Conservation (phyloP, 2,113 vertebrate genomes). For the Megatriorchis doriae region DNA sequence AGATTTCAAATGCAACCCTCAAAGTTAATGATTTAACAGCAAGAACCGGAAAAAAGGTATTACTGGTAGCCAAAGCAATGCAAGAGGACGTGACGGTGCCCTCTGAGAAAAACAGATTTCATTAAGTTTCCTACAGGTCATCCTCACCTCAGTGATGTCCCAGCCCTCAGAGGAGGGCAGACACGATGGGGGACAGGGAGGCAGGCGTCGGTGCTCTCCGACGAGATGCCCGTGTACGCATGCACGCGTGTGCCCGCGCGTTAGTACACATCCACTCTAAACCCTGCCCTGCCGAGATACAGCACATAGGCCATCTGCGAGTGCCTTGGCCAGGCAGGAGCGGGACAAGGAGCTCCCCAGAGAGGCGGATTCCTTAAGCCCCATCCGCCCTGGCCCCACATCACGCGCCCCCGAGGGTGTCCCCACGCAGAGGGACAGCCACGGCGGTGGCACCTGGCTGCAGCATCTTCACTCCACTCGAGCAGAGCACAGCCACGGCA, state of each 20-base stretch:
- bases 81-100: no score
- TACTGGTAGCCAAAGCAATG: neutral
- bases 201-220: neutral
- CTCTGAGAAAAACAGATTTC: neutral
- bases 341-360: neutral
- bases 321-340: neutral
- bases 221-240: fast-evolving
- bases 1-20: neutral
- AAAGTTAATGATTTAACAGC: neutral
- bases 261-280: neutral
- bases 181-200: neutral
- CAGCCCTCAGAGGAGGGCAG: neutral
- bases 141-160: no score
- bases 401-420: fast-evolving
- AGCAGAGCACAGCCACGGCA: neutral
- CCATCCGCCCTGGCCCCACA: neutral
- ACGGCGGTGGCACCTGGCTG: neutral
- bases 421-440: neutral
- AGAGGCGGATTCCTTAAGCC: neutral
- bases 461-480: neutral
- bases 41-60: neutral
- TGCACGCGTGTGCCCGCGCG: fast-evolving
- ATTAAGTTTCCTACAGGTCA: fast-evolving
- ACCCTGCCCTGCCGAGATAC: neutral
- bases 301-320: fast-evolving